These are phyloP conservation scores for Drosophila nr. medialis DNA, from an alignment of 2,888 invertebrate genomes.

Conservation along the genomic window DNA sequence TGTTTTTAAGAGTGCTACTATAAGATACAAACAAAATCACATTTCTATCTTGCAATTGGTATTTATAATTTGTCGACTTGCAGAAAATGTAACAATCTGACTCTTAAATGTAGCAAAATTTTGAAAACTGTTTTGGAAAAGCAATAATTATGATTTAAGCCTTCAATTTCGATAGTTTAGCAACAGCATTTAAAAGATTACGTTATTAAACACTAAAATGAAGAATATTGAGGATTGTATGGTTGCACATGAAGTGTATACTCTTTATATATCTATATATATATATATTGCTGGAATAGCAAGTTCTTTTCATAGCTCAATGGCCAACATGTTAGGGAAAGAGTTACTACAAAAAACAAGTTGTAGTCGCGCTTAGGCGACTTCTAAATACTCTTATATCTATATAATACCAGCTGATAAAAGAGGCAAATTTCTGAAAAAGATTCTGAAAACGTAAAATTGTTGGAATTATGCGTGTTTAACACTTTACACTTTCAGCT, in stretches of 20 bases:
- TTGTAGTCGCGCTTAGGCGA: not conserved
- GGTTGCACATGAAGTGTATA: not conserved
- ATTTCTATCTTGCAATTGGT: not conserved
- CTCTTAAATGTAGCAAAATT: not conserved
- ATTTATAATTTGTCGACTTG: not conserved
- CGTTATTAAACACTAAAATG: not conserved
- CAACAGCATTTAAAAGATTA: not conserved
- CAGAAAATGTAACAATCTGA: not conserved
- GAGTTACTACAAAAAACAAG: not conserved
- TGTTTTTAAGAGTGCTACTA: not conserved
- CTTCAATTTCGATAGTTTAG: not conserved
- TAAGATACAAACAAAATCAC: not conserved
- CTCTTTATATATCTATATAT: not conserved
- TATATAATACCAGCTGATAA: not conserved
- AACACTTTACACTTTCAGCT: not conserved
- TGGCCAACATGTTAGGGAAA: not conserved
- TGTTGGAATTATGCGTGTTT: not conserved
- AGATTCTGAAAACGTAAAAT: too few relatives aligned
- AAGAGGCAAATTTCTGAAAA: not conserved
- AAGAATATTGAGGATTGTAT: not conserved
- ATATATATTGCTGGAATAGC: not conserved
- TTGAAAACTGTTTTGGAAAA: not conserved
- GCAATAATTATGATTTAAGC: not conserved
- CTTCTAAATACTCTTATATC: not conserved
- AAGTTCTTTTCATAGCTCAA: not conserved